These are phyloP conservation scores for Meteorus colon DNA, from an alignment of 2,888 invertebrate species.

Conservation along the genomic window DNA sequence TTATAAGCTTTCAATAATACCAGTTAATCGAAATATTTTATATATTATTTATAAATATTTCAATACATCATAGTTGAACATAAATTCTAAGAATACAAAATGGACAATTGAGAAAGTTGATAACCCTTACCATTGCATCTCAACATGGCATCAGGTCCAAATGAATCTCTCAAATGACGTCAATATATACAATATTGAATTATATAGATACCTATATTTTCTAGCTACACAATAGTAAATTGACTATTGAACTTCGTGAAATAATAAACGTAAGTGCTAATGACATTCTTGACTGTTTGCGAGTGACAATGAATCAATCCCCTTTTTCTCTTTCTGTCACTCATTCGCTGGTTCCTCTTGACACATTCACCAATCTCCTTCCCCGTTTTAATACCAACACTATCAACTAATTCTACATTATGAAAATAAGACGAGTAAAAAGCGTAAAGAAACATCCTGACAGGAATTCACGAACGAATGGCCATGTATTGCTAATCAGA, in stretches of 20 bases:
- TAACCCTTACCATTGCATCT: not conserved
- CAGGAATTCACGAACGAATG: not conserved
- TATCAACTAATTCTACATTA: not conserved
- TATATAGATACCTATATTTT: not conserved
- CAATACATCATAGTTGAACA: no score
- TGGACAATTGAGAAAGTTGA: no score
- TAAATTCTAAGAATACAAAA: no score
- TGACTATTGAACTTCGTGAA: not conserved
- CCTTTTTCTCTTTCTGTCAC: not conserved
- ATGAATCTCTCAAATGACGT: not conserved
- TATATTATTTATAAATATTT: no score
- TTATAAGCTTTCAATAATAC: no score
- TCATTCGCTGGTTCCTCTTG: not conserved
- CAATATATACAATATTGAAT: not conserved
- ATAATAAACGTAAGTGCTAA: not conserved
- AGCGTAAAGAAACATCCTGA: not conserved
- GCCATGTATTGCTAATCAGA: not conserved
- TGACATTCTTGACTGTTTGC: not conserved
- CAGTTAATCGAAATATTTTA: no score
- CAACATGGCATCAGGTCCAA: not conserved
- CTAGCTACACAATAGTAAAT: not conserved
- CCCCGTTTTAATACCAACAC: not conserved
- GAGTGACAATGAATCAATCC: not conserved
- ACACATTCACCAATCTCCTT: not conserved
- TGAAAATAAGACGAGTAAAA: not conserved